Conservation (phyloP, 2,113 vertebrate genomes). For the Cyanocitta stelleri region DNA sequence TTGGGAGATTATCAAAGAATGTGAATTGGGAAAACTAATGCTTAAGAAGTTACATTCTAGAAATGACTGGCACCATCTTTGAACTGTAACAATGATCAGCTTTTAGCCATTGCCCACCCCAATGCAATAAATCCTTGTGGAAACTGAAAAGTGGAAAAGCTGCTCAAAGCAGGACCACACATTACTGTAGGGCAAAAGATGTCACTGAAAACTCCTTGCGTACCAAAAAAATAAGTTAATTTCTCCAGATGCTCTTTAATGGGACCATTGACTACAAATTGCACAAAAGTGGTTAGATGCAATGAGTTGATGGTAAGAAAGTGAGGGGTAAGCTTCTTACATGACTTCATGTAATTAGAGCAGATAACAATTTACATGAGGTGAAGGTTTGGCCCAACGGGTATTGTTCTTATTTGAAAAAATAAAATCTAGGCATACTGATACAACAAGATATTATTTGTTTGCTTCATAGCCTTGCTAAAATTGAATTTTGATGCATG, state of each 20-base stretch:
- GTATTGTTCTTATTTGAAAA: background rate
- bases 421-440: background rate
- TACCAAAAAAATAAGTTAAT: background rate
- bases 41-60: background rate
- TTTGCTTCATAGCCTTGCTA: background rate
- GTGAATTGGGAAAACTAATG: background rate
- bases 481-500: background rate
- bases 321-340: background rate
- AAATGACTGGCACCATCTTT: background rate
- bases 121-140: background rate
- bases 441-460: background rate
- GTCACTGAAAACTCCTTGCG: background rate
- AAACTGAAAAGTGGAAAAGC: background rate
- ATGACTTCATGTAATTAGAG: background rate
- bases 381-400: background rate
- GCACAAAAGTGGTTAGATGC: background rate
- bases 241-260: background rate
- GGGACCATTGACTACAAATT: background rate
- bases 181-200: background rate
- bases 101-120: background rate
- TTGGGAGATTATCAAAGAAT: background rate
- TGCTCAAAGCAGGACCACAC: background rate
- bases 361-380: background rate
- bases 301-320: background rate
- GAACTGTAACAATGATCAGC: background rate